Evolutionary conservation across 2,888 invertebrate species (phyloP).

Genomic region (Philhelius pedissequus): DNA sequence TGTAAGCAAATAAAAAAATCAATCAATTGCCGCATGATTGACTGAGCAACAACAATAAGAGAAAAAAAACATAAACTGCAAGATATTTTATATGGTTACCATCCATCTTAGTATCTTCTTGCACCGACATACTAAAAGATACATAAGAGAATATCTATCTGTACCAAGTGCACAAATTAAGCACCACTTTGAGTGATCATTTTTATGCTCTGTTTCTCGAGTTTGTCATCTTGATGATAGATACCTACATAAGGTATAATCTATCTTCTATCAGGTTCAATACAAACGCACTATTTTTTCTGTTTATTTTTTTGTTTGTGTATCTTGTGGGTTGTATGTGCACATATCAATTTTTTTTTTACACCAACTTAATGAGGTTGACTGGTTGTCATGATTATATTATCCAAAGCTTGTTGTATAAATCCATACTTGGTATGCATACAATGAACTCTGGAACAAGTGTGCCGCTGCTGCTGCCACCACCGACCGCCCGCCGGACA

Average conservation of each 20-base stretch:
- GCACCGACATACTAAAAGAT: too few relatives aligned
- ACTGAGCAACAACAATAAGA: constrained; percentile 31
- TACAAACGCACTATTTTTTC: constrained; percentile 7
- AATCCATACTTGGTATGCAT: constrained; percentile 5
- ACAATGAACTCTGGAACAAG: constrained; percentile 44
- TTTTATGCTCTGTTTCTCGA: constrained; percentile 29
- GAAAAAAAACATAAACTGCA: constrained; percentile 9
- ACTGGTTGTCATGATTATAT: constrained; percentile 40
- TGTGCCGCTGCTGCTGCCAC: background rate
- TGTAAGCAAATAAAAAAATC: constrained; percentile 25
- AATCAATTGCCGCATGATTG: constrained; percentile 67
- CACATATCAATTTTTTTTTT: background rate
- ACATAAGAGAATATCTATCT: constrained; percentile 2
- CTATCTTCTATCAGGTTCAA: background rate
- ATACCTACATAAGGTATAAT: background rate
- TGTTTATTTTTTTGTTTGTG: background rate
- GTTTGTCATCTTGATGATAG: constrained; percentile 31
- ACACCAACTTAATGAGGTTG: constrained; percentile 50
- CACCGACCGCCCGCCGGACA: too few relatives aligned
- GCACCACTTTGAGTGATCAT: constrained; percentile 45
- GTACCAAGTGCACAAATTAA: constrained; percentile 29
- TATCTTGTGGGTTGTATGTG: background rate
- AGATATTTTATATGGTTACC: background rate
- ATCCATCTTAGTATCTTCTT: constrained; percentile 2
- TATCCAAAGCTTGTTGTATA: constrained; percentile 7